A percentile compares a stretch with the other conserved stretches of the same genome.
Conservation (phyloP, 2,888 invertebrate species). For the Dolomedes plantarius region DNA sequence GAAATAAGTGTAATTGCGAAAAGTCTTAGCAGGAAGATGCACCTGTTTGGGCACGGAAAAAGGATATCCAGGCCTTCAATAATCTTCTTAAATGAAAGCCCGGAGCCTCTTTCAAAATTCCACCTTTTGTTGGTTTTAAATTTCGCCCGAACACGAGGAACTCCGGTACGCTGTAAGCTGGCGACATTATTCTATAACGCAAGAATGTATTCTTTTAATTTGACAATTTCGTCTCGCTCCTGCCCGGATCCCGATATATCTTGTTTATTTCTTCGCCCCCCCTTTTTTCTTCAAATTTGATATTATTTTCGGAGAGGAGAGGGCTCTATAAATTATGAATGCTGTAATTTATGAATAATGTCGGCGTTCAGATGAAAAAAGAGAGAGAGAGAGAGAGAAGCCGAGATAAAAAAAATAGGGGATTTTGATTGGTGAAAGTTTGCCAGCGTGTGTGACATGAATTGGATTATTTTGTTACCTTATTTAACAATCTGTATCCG, state of each 20-base stretch:
- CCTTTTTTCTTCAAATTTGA: background rate
- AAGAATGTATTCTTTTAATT: constrained; percentile 14
- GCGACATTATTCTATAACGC: background rate
- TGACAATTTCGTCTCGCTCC: background rate
- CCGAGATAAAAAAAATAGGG: too few species aligned
- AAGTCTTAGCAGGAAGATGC: constrained; percentile 44
- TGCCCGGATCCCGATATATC: too few species aligned
- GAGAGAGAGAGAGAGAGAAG: too few species aligned
- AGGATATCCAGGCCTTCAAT: constrained; percentile 29
- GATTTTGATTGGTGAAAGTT: too few species aligned
- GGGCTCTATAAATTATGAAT: background rate
- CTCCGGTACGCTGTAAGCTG: background rate
- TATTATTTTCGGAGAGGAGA: background rate
- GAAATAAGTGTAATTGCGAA: constrained; percentile 59
- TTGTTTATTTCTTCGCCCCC: background rate
- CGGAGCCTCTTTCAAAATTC: constrained; percentile 5
- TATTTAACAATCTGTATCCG: too few species aligned
- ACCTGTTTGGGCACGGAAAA: constrained; percentile 22
- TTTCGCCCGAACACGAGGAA: constrained; percentile 2
- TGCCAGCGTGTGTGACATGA: too few species aligned
- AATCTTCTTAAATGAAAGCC: constrained; percentile 43
- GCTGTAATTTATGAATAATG: background rate
- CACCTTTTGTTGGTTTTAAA: constrained; percentile 16
- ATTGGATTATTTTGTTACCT: too few species aligned
- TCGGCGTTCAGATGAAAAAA: background rate